Base-by-base conservation (phyloP, 2,113 vertebrate genomes). In the Apodemus speciosus region DNA sequence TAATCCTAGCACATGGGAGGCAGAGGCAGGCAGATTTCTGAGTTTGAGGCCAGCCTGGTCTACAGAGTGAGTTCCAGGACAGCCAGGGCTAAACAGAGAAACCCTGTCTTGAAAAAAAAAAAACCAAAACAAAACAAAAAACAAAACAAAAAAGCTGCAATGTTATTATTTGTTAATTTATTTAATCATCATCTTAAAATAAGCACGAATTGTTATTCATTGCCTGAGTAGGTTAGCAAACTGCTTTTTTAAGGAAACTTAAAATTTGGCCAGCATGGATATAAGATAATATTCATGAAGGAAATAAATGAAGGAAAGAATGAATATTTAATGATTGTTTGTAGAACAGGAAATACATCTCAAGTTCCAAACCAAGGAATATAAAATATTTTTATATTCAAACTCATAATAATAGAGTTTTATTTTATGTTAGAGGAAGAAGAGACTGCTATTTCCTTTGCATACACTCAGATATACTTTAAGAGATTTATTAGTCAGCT, bases 161-260 rank as follows among this genome's bases (percentile, higher is more conserved):
- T 30, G 53, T 72, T 95, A 4, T 77, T 81, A 96, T 90, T 88
- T 93, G 46, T 80, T 40, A 88, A 92, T 4, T 93, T 93, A 75
- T 89, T 89, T 89, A 81, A 95, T 90, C 81, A 94, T 40, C 62
- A 66, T 88, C 58, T 79, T 96, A 60, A 94, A 81, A 81, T 76
- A 90, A 94, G 64, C 3, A 16, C 84, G 49, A 56, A 60, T 93
- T 92, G 40, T 25, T 18, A 9, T 38, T 46, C 43, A 30, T 69
- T 43, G 38, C 51, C 58, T 93, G 75, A 66, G 35, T 9, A 87
- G 83, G 49, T 92, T 72, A 81, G 6, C 58, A 84, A 80, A 20
- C 15, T 77, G n/a, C 23, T 60, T 94, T 88, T 94, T 76, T 92
- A 88, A 89, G 38, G 60, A 20, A 87, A 46, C 1, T 40, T 85